Evolutionary conservation across 2,113 vertebrate genomes (phyloP).

Genomic region (Eurypyga helias): DNA sequence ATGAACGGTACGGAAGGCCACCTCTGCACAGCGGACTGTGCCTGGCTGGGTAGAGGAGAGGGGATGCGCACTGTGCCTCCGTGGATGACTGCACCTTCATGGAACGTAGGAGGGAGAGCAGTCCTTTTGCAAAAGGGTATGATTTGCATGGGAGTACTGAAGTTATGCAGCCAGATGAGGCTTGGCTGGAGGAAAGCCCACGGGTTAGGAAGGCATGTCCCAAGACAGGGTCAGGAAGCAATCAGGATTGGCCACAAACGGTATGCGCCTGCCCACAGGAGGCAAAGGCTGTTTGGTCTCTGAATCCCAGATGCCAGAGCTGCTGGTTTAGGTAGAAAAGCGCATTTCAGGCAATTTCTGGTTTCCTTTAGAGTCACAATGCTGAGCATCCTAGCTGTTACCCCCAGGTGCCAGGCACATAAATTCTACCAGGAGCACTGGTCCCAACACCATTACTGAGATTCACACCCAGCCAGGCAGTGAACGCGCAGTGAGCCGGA

Average conservation of each 20-base stretch:
- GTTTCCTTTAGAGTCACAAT: neutral
- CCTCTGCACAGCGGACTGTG: neutral
- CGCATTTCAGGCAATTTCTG: neutral
- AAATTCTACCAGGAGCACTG: rapidly evolving
- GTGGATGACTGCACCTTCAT: neutral
- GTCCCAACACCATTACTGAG: neutral
- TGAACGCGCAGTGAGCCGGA: rapidly evolving
- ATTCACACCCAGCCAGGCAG: neutral
- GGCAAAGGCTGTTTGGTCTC: neutral
- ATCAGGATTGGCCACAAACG: neutral
- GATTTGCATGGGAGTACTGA: neutral
- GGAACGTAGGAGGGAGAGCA: neutral
- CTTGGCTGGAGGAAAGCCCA: neutral
- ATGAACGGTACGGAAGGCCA: neutral
- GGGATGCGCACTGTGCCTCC: rapidly evolving
- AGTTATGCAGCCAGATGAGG: rapidly evolving
- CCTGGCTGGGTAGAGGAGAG: neutral
- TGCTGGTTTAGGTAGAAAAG: neutral
- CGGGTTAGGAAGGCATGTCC: neutral
- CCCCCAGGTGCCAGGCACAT: neutral
- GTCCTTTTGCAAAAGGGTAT: neutral
- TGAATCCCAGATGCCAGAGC: neutral
- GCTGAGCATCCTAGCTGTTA: neutral
- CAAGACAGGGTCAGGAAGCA: neutral
- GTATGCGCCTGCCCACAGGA: neutral